phyloP scores from a whole-genome alignment of 2,797 vertebrate species.

The Aphelocoma californica region DNA sequence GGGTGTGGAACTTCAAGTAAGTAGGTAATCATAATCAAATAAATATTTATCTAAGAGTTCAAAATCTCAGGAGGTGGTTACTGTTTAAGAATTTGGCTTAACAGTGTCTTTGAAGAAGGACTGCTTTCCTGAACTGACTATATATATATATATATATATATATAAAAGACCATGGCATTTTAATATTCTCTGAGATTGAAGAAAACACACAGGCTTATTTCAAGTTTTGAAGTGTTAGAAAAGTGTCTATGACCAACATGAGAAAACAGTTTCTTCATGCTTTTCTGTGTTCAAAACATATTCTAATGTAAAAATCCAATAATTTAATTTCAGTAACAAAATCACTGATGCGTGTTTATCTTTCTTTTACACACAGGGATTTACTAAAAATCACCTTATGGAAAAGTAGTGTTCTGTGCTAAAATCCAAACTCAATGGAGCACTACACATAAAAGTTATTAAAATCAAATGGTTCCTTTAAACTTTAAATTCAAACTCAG shows the following conservation, averaged over 20 bases:
- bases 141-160: neutral
- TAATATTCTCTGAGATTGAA: slow-evolving; percentile 33
- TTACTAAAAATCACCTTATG: slow-evolving; percentile 81
- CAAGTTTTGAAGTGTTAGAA: slow-evolving; percentile 65
- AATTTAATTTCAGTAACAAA: slow-evolving; percentile 87
- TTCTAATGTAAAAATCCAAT: slow-evolving; percentile 81
- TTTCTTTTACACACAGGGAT: slow-evolving; percentile 84
- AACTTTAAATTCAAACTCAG: slow-evolving; percentile 79
- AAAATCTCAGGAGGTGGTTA: neutral
- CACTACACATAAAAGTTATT: slow-evolving; percentile 80
- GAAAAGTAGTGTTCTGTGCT: slow-evolving; percentile 76
- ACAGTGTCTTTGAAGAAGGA: neutral
- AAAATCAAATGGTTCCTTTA: slow-evolving; percentile 79
- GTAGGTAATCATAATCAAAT: neutral
- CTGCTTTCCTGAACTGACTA: slow-evolving; percentile 19
- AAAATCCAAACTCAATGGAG: slow-evolving; percentile 77
- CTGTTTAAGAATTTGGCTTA: neutral
- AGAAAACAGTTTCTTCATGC: slow-evolving; percentile 73
- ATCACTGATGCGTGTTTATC: slow-evolving; percentile 88
- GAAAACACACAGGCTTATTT: slow-evolving; percentile 58
- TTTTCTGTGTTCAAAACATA: slow-evolving; percentile 79
- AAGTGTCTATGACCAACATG: slow-evolving; percentile 74
- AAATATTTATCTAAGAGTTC: neutral
- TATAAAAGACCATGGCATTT: neutral
- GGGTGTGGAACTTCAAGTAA: neutral